Base-by-base conservation (phyloP, 1,140 invertebrate genomes). In the Chrysopa pallens region DNA sequence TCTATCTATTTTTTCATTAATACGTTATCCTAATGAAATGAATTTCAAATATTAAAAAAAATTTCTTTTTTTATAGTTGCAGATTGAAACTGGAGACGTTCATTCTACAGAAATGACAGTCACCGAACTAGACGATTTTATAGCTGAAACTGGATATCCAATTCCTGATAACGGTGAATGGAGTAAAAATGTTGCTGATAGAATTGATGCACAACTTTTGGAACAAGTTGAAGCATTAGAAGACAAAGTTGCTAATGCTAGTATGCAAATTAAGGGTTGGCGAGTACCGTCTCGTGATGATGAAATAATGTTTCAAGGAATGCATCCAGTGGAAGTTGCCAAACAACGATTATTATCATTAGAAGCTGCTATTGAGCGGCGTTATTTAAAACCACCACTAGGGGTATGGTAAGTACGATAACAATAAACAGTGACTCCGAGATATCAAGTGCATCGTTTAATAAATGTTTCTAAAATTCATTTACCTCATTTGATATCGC, bases 221-320 rank as follows among this genome's bases (percentile, higher is more conserved):
- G 84, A 90, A 51, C 83, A 90, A 57, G 58, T 96, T 11, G 89
- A 95, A 59, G 79, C 79, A 0, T 61, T 97, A 14, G 90, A 95
- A 58, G 91, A 95, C 51, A 82, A 90, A 51, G 84, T 96, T 3
- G 84, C 82, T 2, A 83, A 81, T 42, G 89, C 89, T 1, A 92
- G 86, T 46, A 89, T 97, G 77, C 90, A 95, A 58, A 73, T 91
- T 1, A 92, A 91, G 67, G 83, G 84, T 37, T 93, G 86, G 86
- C 81, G 85, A 54, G 62, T 84, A 6, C 78, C 74, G 31, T 68
- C 68, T 39, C 70, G 73, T 51, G 70, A 68, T 38, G 61, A 63
- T 17, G 60, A 72, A 5, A 52, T 69, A 6, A 66, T 72, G 29
- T 60, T 72, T 45, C 65, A 73, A 33, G 64, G 69, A 35, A 58